Evolutionary conservation across 2,888 invertebrate genomes (phyloP), one percentile per base, ranked within the genome.

Genomic region (Lithophane socia): DNA sequence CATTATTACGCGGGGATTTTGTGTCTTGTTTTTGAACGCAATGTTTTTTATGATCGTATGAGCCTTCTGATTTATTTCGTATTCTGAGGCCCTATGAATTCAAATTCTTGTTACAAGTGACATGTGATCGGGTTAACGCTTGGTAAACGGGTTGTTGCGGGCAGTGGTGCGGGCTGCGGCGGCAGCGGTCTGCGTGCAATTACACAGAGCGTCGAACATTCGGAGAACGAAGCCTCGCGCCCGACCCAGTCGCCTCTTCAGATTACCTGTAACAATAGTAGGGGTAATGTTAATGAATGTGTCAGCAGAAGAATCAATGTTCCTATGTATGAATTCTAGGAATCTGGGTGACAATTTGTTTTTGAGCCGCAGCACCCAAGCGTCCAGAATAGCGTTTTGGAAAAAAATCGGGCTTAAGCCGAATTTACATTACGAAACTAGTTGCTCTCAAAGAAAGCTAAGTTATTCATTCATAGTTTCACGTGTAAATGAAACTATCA

Each of bases 191-290:
- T 97, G 97, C 79, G 97, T 97, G 89, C 97, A 97, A 93, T 97
- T 97, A 93, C 97, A 97, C 67, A 97, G 97, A 10, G 97, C 97
- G 91, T 97, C 97, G 87, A 97, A 97, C 91, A 97, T 95, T 80
- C 97, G 97, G 71, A 97, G 94, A 18, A 97, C 97, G 89, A 97
- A 97, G 60, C 97, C 97, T 60, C 97, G 95, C 49, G 97, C 97
- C 37, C 97, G 95, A 3, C 97, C 97, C 78, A 97, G 94, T 84
- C 97, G 96, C 91, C 97, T 96, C 93, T 97, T 97, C 91, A 97
- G 90, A 93, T 95, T 96, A 92, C 95, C 96, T 96, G 95, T 0
- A 95, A 95, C 90, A 93, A 87, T 75, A 47, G 49, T 47, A 86
- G 24, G 65, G 37, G 72, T 29, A 1, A 63, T 2, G 12, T 86